Conservation (phyloP, 2,113 vertebrate species). For the Oreochromis spilurus region DNA sequence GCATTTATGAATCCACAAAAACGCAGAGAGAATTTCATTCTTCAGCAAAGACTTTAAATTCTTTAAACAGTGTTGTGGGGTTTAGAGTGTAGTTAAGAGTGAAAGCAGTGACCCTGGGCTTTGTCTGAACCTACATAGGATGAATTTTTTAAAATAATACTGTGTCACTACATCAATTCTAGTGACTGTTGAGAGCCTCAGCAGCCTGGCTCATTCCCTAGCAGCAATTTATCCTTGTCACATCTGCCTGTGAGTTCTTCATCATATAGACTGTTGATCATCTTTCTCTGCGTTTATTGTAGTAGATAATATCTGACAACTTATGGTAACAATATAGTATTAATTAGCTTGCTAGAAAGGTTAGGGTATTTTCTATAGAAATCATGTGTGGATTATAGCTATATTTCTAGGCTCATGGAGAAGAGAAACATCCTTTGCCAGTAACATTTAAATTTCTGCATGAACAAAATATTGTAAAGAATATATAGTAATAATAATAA, state of each 20-base stretch:
- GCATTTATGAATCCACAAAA: not conserved
- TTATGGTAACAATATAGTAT: not conserved
- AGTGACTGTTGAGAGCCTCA: not conserved
- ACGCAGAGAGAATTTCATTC: not conserved
- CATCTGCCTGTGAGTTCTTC: not conserved
- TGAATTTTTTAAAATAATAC: not conserved
- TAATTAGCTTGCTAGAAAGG: not conserved
- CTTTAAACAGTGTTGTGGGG: not conserved
- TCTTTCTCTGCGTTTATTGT: not conserved
- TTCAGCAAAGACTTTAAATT: not conserved
- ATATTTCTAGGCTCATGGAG: not conserved
- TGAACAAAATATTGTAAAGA: not conserved
- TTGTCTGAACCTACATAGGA: not conserved
- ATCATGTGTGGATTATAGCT: not conserved
- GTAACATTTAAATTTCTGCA: not conserved
- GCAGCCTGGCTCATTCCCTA: not conserved
- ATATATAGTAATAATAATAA: not conserved
- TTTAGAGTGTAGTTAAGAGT: not conserved
- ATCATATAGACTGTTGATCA: not conserved
- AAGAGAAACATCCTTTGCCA: not conserved
- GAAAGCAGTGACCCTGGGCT: slow-evolving; percentile 13
- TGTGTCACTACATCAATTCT: slow-evolving; percentile 15
- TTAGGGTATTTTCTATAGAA: not conserved
- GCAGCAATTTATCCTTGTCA: slow-evolving; percentile 12
- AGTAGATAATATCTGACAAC: not conserved